Conservation (phyloP, 1,140 invertebrate genomes). For the Bombus turneri region DNA sequence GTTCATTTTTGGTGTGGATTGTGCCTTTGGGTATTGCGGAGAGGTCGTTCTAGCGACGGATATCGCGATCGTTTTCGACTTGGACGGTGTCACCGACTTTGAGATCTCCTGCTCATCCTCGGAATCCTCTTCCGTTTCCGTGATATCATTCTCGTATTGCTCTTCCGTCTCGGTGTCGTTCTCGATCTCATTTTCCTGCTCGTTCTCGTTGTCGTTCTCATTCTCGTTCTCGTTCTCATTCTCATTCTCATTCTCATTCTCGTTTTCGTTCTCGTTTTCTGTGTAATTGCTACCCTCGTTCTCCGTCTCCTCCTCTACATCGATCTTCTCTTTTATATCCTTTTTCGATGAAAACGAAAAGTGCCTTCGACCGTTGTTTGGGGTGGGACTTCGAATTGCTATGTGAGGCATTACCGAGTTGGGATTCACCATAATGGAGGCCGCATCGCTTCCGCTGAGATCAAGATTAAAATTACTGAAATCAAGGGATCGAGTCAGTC, state of each 20-base stretch:
- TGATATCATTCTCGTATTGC: conserved; percentile 73
- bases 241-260: conserved; percentile 51
- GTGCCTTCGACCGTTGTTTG: conserved; percentile 58
- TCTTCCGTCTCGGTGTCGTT: conserved; percentile 71
- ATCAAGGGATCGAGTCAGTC: background rate
- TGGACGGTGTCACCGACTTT: conserved; percentile 59
- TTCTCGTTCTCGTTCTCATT: background rate
- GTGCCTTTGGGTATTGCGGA: conserved; percentile 70
- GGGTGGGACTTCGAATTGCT: conserved; percentile 83
- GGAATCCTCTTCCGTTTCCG: conserved; percentile 74
- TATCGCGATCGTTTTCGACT: conserved; percentile 70
- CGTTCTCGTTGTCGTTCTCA: conserved; percentile 55
- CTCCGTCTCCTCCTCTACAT: conserved; percentile 57
- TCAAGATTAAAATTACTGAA: conserved; percentile 86
- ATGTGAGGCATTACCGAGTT: conserved; percentile 87
- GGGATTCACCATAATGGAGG: conserved; percentile 90
- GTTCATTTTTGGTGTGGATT: conserved; percentile 74
- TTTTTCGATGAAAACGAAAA: conserved; percentile 70
- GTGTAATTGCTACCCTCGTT: conserved; percentile 27
- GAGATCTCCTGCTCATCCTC: conserved; percentile 66
- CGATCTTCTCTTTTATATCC: conserved; percentile 55
- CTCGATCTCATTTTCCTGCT: conserved; percentile 56
- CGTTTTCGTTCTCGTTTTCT: conserved; percentile 59
- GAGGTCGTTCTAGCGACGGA: conserved; percentile 71
- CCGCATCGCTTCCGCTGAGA: conserved; percentile 87